Conservation (phyloP, 2,888 invertebrate genomes). For the Xestia xanthographa region DNA sequence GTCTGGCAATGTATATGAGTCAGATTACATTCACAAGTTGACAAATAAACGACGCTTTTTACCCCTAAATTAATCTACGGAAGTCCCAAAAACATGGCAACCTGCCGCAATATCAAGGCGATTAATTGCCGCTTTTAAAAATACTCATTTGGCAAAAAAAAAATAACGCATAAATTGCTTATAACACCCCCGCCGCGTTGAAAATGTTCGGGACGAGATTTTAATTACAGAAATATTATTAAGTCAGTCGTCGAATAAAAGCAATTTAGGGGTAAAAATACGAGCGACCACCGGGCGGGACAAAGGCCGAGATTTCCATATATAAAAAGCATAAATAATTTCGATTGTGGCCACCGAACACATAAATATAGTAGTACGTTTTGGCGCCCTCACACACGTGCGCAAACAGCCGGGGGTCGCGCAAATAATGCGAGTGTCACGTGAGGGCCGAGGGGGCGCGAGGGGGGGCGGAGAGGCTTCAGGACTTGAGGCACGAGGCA, state of each 20-base stretch:
- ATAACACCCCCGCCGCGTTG: conserved; percentile 75
- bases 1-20: conserved; percentile 45
- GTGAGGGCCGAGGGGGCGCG: conserved; percentile 66
- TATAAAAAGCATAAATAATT: conserved; percentile 88
- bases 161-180: conserved; percentile 80
- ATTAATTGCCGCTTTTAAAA: conserved; percentile 78
- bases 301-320: conserved; percentile 85
- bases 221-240: conserved; percentile 89
- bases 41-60: conserved; percentile 65
- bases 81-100: conserved; percentile 64
- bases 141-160: conserved; percentile 70
- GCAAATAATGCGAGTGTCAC: conserved; percentile 85
- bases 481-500: conserved; percentile 60
- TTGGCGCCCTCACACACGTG: conserved; percentile 79
- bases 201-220: conserved; percentile 83
- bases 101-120: conserved; percentile 69
- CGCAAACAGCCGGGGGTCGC: conserved; percentile 79
- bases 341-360: conserved; percentile 84
- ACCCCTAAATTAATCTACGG: conserved; percentile 65
- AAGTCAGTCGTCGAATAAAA: conserved; percentile 86
- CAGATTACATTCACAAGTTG: conserved; percentile 60
- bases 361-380: conserved; percentile 86
- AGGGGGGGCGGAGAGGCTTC: conserved; percentile 51
- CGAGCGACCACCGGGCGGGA: conserved; percentile 70
- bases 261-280: conserved; percentile 80